phyloP scores from a whole-genome alignment of 2,113 vertebrate species.

The Paracanthobrama guichenoti region DNA sequence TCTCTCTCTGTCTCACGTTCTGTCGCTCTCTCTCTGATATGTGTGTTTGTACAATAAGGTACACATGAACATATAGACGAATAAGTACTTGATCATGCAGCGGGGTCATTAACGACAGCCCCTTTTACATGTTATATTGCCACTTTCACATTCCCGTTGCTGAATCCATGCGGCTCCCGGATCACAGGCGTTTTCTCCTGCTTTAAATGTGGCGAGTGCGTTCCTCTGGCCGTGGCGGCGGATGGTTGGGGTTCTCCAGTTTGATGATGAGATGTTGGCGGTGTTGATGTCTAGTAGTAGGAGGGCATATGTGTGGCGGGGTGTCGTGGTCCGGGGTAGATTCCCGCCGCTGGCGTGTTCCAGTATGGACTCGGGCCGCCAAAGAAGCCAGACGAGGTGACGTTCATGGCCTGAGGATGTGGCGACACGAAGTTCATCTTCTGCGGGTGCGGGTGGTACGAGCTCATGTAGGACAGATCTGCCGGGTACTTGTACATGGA shows the following conservation, averaged over 20 bases:
- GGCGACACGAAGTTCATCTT: slow-evolving; percentile 90
- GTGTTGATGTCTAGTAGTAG: slow-evolving; percentile 78
- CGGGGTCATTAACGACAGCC: background rate
- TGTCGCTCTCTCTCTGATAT: slow-evolving; percentile 50
- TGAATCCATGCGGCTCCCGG: background rate
- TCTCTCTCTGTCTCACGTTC: background rate
- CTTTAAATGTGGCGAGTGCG: background rate
- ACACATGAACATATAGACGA: slow-evolving; percentile 57
- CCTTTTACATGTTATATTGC: background rate
- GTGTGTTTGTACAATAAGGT: slow-evolving; percentile 58
- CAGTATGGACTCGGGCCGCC: slow-evolving; percentile 84
- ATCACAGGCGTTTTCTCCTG: background rate
- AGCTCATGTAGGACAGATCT: slow-evolving; percentile 86
- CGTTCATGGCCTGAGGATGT: slow-evolving; percentile 81
- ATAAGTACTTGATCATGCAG: slow-evolving; percentile 63
- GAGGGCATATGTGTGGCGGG: slow-evolving; percentile 85
- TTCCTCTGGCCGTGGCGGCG: background rate
- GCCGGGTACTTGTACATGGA: slow-evolving; percentile 89
- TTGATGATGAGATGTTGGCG: slow-evolving; percentile 30
- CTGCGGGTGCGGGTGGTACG: slow-evolving; percentile 84
- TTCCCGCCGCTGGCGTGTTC: slow-evolving; percentile 85
- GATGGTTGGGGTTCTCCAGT: slow-evolving; percentile 21
- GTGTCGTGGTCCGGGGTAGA: slow-evolving; percentile 84
- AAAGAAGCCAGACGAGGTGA: slow-evolving; percentile 85
- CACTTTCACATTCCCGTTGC: slow-evolving; percentile 22